These are phyloP conservation scores for Urocolius indicus DNA, from an alignment of 2,113 vertebrate genomes.

Conservation along the genomic window DNA sequence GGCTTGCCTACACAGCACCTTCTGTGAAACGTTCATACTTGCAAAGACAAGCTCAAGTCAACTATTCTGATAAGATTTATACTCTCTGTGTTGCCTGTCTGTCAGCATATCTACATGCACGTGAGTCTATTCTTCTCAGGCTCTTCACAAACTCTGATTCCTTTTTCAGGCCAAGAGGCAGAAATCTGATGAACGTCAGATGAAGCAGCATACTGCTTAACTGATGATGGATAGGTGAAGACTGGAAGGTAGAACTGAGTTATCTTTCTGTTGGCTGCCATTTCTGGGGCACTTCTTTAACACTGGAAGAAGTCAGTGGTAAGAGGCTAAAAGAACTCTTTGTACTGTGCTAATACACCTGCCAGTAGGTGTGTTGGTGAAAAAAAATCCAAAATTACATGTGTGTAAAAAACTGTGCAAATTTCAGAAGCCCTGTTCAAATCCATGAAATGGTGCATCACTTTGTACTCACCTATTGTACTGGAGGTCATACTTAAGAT, in stretches of 20 bases:
- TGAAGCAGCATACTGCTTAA: neutral
- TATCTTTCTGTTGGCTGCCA: neutral
- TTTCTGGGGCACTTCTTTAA: neutral
- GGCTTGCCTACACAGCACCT: neutral
- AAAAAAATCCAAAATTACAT: rapidly evolving
- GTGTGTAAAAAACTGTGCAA: neutral
- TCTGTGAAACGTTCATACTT: neutral
- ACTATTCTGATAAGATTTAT: neutral
- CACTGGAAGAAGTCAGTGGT: neutral
- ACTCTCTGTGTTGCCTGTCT: neutral
- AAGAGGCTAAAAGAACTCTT: neutral
- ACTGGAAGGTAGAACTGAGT: neutral
- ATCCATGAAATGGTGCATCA: neutral
- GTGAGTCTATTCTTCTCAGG: neutral
- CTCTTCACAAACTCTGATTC: neutral
- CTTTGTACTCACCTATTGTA: neutral
- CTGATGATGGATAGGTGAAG: neutral
- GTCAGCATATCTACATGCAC: neutral
- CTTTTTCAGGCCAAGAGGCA: neutral
- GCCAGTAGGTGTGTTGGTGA: neutral
- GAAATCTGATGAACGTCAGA: neutral
- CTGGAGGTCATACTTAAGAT: neutral
- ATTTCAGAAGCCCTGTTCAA: neutral
- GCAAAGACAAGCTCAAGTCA: neutral
- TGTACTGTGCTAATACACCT: neutral